phyloP scores from a whole-genome alignment of 2,888 invertebrate species.

The Phengaris arion region DNA sequence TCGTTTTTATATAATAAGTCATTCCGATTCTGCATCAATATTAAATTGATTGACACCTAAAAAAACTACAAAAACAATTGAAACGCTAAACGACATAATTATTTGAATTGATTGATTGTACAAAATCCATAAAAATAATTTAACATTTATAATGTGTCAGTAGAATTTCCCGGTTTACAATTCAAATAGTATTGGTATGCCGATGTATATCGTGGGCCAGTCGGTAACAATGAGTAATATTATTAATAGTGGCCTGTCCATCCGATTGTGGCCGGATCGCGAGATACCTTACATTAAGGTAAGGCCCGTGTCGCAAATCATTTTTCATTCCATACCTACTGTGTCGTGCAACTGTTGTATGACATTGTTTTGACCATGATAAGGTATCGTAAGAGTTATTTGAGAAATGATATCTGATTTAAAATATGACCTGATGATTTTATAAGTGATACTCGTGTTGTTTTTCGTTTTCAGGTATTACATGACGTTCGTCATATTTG shows the following conservation, averaged over 20 bases:
- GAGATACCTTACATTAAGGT: slow-evolving; percentile 70
- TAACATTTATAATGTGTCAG: slow-evolving; percentile 24
- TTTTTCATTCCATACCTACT: slow-evolving; percentile 42
- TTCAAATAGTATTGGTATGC: slow-evolving; percentile 29
- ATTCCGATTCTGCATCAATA: background rate
- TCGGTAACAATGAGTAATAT: slow-evolving; percentile 66
- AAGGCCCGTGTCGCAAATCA: slow-evolving; percentile 54
- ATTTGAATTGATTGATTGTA: background rate
- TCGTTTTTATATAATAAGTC: background rate
- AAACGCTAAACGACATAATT: slow-evolving; percentile 15
- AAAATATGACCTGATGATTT: slow-evolving; percentile 40
- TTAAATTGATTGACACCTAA: background rate
- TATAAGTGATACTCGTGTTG: slow-evolving; percentile 34
- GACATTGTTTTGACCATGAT: slow-evolving; percentile 63
- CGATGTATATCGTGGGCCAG: slow-evolving; percentile 53
- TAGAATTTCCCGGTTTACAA: slow-evolving; percentile 23
- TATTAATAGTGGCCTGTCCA: slow-evolving; percentile 73
- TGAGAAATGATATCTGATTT: slow-evolving; percentile 37
- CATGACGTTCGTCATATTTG: slow-evolving; percentile 1
- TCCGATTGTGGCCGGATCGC: slow-evolving; percentile 57
- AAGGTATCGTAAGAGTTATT: slow-evolving; percentile 60
- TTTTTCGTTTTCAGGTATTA: background rate
- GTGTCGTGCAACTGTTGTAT: slow-evolving; percentile 47
- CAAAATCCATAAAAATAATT: slow-evolving; percentile 14
- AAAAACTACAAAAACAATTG: background rate